Percentiles rank a stretch among this genome's conserved stretches.
Conservation (phyloP, 2,888 invertebrate genomes). For the Dicranocentrus wangi region DNA sequence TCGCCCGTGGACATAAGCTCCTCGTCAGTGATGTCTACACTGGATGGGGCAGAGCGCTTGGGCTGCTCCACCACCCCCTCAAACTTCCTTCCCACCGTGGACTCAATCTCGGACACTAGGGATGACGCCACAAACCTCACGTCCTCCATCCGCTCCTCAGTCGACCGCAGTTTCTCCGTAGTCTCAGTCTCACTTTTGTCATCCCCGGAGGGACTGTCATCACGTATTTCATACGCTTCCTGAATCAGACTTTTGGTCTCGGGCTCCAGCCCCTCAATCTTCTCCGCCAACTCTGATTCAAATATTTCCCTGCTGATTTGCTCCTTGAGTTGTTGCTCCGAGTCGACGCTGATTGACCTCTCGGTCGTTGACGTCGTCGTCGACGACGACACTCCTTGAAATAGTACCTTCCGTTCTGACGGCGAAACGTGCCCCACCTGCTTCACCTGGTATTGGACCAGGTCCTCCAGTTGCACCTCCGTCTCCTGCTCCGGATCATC, state of each 20-base stretch:
- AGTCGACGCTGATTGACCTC: constrained; percentile 49
- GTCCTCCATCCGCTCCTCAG: constrained; percentile 74
- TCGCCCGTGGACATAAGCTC: constrained; percentile 83
- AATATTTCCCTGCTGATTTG: constrained; percentile 68
- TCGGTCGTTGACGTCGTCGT: constrained; percentile 30
- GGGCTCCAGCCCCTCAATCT: constrained; percentile 54
- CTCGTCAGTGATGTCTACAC: constrained; percentile 80
- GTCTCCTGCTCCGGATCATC: constrained; percentile 74
- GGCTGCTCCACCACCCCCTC: constrained; percentile 56
- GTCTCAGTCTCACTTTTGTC: constrained; percentile 71
- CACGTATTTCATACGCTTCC: constrained; percentile 55
- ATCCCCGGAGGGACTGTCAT: constrained; percentile 60
- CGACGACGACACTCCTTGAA: constrained; percentile 47
- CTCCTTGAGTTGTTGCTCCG: constrained; percentile 52
- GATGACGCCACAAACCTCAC: constrained; percentile 77
- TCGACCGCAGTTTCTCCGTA: constrained; percentile 60
- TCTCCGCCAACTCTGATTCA: constrained; percentile 64
- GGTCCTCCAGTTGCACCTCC: constrained; percentile 73
- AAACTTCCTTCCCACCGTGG: constrained; percentile 76
- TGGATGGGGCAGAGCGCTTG: constrained; percentile 73
- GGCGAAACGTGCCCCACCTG: constrained; percentile 64
- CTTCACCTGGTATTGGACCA: constrained; percentile 71
- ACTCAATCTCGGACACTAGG: constrained; percentile 77
- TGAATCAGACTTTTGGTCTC: constrained; percentile 55
- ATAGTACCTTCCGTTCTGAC: constrained; percentile 63